phyloP scores from a whole-genome alignment of 2,797 vertebrate genomes.

The Sternotherus odoratus region DNA sequence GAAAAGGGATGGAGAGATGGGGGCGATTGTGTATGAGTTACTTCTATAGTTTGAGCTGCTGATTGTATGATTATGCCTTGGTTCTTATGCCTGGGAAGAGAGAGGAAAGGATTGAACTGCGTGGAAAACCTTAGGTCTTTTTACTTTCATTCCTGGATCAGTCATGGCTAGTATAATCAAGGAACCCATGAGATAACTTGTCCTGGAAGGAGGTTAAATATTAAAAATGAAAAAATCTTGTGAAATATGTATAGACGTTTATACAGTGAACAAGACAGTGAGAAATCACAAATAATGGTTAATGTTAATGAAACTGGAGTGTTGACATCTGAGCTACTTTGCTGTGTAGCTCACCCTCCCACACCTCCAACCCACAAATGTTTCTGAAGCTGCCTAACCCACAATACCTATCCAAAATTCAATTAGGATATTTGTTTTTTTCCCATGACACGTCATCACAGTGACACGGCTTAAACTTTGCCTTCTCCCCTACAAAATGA shows the following conservation, averaged over 20 bases:
- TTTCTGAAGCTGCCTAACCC: not conserved
- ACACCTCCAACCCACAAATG: not conserved
- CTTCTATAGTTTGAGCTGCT: not conserved
- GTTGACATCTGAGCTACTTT: not conserved
- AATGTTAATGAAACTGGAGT: not conserved
- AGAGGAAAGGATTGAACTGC: not conserved
- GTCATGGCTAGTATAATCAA: not conserved
- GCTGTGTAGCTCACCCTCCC: not conserved
- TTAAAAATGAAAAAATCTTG: not conserved
- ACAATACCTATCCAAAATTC: rapidly evolving
- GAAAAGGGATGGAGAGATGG: not conserved
- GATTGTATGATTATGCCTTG: not conserved
- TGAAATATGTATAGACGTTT: not conserved
- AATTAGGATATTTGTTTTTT: not conserved
- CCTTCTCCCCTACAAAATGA: not conserved
- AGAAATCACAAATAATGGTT: not conserved
- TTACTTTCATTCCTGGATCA: not conserved
- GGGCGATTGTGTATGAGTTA: not conserved
- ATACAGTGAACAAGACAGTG: not conserved
- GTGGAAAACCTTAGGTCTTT: not conserved
- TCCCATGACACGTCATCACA: not conserved
- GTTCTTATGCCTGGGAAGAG: not conserved
- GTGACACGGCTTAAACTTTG: not conserved
- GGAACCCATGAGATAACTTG: not conserved
- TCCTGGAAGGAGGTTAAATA: not conserved